A percentile compares a stretch with the other conserved stretches of the same genome.
Evolutionary conservation across 23 tunicate genomes (phyloP).

Genomic region (Trididemnum miniatum): DNA sequence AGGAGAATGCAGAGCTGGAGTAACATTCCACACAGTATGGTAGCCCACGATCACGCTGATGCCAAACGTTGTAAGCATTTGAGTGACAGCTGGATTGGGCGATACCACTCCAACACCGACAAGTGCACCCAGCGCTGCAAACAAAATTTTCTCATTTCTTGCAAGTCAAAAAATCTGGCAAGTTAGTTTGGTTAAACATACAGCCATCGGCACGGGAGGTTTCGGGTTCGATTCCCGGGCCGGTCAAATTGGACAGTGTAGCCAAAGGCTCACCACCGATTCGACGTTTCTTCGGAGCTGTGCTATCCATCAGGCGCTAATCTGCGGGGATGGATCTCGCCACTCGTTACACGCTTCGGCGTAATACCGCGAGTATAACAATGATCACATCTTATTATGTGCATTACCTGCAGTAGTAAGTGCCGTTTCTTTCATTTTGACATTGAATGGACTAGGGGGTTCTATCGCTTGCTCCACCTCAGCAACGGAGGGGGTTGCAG

Average conservation of each 20-base stretch:
- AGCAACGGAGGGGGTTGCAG: constrained; percentile 38
- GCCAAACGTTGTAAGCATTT: constrained; percentile 92
- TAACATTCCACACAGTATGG: constrained; percentile 97
- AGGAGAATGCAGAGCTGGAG: constrained; percentile 93
- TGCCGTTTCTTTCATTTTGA: constrained; percentile 59
- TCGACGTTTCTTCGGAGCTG: too few relatives aligned
- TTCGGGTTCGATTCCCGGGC: too few relatives aligned
- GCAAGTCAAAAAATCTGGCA: too few relatives aligned
- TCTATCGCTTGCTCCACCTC: constrained; percentile 27
- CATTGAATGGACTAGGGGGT: constrained; percentile 50
- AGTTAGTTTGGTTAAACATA: too few relatives aligned
- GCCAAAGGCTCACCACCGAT: too few relatives aligned
- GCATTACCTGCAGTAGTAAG: constrained; percentile 42
- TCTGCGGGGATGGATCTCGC: too few relatives aligned
- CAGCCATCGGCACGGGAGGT: too few relatives aligned
- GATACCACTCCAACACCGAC: constrained; percentile 82
- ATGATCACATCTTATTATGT: too few relatives aligned
- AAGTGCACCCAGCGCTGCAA: constrained; percentile 57
- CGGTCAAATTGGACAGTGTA: too few relatives aligned
- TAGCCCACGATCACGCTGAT: constrained; percentile 96
- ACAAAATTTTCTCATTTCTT: neutral
- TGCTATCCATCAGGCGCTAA: too few relatives aligned
- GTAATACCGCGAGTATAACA: too few relatives aligned
- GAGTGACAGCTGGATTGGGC: constrained; percentile 80
- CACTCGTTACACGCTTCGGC: too few relatives aligned